phyloP scores from a whole-genome alignment of 2,113 vertebrate genomes.

The Pelvicachromis taeniatus region DNA sequence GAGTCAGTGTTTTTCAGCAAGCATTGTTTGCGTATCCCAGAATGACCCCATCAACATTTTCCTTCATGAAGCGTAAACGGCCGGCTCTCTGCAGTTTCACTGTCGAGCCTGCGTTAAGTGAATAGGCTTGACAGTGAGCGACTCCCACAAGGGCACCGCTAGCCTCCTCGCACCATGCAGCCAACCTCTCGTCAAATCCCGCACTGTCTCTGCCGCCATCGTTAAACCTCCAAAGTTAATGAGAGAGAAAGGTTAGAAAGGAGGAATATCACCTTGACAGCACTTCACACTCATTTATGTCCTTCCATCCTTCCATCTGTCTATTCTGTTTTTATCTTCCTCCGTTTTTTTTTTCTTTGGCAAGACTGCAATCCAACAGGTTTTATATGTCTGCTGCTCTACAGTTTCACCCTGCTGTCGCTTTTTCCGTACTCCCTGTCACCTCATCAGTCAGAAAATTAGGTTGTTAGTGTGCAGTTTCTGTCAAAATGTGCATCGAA shows the following conservation, averaged over 20 bases:
- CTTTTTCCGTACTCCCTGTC: slow-evolving; percentile 28
- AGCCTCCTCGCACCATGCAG: slow-evolving; percentile 2
- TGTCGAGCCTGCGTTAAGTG: slow-evolving; percentile 5
- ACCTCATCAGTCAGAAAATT: slow-evolving; percentile 62
- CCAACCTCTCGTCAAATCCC: slow-evolving; percentile 39
- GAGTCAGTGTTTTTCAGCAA: not conserved
- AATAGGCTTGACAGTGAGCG: slow-evolving; percentile 16
- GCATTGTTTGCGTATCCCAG: not conserved
- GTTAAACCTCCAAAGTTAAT: slow-evolving; percentile 66
- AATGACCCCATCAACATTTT: slow-evolving; percentile 9
- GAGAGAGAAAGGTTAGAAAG: slow-evolving; percentile 63
- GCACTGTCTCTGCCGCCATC: slow-evolving; percentile 40
- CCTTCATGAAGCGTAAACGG: not conserved
- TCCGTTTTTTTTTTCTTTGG: not conserved
- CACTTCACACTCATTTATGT: slow-evolving; percentile 51
- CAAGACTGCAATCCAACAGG: slow-evolving; percentile 50
- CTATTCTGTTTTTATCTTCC: slow-evolving; percentile 27
- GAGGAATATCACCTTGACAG: slow-evolving; percentile 68
- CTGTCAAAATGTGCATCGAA: slow-evolving; percentile 22
- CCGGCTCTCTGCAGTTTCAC: not conserved
- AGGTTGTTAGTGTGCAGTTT: slow-evolving; percentile 59
- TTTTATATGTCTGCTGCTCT: slow-evolving; percentile 50
- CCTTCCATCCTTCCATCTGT: slow-evolving; percentile 48
- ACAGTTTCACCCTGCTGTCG: slow-evolving; percentile 30
- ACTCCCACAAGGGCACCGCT: slow-evolving; percentile 11